Evolutionary conservation across 53 echinoderm and acorn worm genomes (phyloP).

Genomic region (Paelopatides confundens): DNA sequence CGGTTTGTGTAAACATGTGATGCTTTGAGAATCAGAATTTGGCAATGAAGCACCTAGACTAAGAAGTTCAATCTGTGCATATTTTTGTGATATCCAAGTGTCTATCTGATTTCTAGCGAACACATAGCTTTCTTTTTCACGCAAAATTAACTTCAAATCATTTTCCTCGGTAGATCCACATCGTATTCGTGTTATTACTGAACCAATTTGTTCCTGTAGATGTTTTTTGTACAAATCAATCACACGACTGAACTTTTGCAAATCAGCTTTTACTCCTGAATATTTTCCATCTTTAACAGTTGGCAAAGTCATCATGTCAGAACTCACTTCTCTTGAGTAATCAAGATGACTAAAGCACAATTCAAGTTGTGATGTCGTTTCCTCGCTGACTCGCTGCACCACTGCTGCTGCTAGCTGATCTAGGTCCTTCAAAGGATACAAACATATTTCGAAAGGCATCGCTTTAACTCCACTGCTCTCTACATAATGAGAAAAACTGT

Average conservation of each 20-base stretch:
- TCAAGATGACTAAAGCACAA: conserved; percentile 36
- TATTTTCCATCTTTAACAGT: conserved; percentile 28
- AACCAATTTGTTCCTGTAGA: not conserved
- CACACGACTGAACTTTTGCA: not conserved
- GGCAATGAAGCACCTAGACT: not conserved
- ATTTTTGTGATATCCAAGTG: not conserved
- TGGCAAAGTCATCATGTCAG: conserved; percentile 23
- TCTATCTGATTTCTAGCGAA: not conserved
- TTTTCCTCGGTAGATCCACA: not conserved
- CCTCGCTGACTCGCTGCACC: conserved; percentile 30
- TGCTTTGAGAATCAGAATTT: too few species aligned
- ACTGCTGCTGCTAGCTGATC: conserved; percentile 53
- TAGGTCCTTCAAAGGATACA: conserved; percentile 51
- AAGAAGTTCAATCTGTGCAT: not conserved
- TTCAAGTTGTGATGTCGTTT: conserved; percentile 46
- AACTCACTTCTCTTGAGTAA: conserved; percentile 34
- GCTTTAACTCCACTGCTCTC: conserved; percentile 55
- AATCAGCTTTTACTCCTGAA: conserved; percentile 40
- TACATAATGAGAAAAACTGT: conserved; percentile 41
- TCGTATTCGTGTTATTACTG: not conserved
- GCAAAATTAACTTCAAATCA: not conserved
- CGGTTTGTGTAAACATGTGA: too few species aligned
- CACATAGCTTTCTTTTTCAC: not conserved
- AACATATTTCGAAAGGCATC: conserved; percentile 56
- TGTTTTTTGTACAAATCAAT: not conserved